A percentile compares a stretch with the other conserved stretches of the same genome.
phyloP scores from a whole-genome alignment of 2,797 vertebrate genomes.

The Vultur gryphus region DNA sequence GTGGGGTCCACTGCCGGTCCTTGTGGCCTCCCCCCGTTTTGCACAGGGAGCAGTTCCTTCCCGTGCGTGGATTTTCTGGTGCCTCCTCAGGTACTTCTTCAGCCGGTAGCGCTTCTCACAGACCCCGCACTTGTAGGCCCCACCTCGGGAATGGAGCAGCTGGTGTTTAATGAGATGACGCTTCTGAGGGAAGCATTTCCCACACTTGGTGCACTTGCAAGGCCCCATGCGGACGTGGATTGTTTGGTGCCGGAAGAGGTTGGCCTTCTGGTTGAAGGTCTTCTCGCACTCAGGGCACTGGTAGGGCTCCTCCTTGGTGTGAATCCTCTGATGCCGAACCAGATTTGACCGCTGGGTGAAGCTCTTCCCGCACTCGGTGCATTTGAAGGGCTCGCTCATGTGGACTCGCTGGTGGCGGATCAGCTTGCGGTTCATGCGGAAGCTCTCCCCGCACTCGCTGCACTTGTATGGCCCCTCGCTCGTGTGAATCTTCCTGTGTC shows the following conservation, averaged over 20 bases:
- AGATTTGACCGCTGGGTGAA: conserved; percentile 87
- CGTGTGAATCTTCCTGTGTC: conserved; percentile 25
- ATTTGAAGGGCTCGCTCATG: conserved; percentile 3
- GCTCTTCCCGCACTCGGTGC: conserved; percentile 68
- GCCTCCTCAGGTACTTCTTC: conserved; percentile 37
- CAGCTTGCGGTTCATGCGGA: not conserved
- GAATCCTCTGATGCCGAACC: conserved; percentile 82
- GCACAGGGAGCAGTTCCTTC: not conserved
- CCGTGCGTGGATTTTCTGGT: conserved; percentile 5
- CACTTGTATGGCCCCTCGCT: not conserved
- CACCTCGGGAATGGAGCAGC: not conserved
- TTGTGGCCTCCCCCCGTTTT: fast-evolving
- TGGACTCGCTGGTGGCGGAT: not conserved
- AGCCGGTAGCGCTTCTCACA: conserved; percentile 26
- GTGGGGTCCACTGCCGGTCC: fast-evolving
- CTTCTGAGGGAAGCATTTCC: conserved; percentile 18
- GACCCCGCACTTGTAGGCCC: not conserved
- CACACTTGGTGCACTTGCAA: conserved; percentile 34
- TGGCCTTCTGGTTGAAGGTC: conserved; percentile 85
- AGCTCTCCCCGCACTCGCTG: not conserved
- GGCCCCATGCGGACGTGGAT: conserved; percentile 73
- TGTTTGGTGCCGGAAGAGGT: conserved; percentile 83
- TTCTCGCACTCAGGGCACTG: conserved; percentile 82
- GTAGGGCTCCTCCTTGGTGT: conserved; percentile 81
- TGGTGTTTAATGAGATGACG: conserved; percentile 5